Base-by-base conservation (phyloP, 37 sponge, comb jelly and placozoan species). In the Beroe ovata region DNA sequence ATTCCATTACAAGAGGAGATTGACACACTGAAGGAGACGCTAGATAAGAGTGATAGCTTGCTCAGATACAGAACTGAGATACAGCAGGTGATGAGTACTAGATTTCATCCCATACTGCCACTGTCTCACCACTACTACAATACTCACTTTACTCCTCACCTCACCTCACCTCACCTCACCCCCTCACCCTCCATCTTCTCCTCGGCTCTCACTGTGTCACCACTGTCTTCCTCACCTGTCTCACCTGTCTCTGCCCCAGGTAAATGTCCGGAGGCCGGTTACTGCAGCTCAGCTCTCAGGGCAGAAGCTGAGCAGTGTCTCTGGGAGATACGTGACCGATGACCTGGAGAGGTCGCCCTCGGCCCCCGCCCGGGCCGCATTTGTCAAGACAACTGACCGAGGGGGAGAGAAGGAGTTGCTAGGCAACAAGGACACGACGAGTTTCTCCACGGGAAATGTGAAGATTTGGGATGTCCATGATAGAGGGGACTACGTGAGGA, bases 391-490 rank as follows among this genome's bases (percentile, higher is more conserved):
- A 20, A 62, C 63, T 14, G 63, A 62, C 22, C 21, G 22, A 14
- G 22, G 3, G 22, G 20, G 20, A 23, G 23, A 6, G 54, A 35
- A 36, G 38, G 36, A 41, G 16, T 28, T 32, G 8, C 54, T 77
- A 25, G 84, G 54, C 41, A 77, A 77, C 23, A 36, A 30, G 8
- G 84, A 77, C 38, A 21, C 84, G 8, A 77, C 84, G n/a, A 77
- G 84, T 23, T 77, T 77, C 54, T 77, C 84, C 26, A 77, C 84
- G 1, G 84, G 84, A 11, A 77, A 35, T 40, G 84, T 77, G 1
- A 77, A 77, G 84, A 77, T 77, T 21, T 77, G 84, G 84, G 84
- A 77, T 41, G 84, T 77, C 2, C 84, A 77, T 77, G 84, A 77
- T 77, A 77, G 84, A 25, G 84, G 84, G 4, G 84, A 77, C 84